A percentile compares a stretch with the other conserved stretches of the same genome.
These are phyloP conservation scores for Stigmatopora argus DNA, from an alignment of 2,113 vertebrate genomes.

Conservation along the genomic window DNA sequence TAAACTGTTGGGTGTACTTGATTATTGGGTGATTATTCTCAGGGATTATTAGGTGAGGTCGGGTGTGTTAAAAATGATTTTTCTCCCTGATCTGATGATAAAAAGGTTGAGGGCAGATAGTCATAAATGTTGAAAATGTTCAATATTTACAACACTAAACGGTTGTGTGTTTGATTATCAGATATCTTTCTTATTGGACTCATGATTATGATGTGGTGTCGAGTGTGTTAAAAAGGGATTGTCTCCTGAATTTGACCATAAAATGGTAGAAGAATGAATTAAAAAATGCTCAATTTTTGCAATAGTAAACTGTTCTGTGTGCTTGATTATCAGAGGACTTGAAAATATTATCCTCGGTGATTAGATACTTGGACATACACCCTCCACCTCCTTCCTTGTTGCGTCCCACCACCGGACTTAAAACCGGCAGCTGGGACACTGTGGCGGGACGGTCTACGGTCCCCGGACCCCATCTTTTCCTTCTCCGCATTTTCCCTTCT, in stretches of 20 bases:
- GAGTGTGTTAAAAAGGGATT: too few relatives aligned
- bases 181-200: too few relatives aligned
- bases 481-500: background rate
- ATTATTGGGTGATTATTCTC: background rate
- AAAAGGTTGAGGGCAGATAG: background rate
- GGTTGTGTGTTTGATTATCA: background rate
- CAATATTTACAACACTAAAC: background rate
- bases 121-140: background rate
- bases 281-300: too few relatives aligned
- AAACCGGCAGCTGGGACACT: slow-evolving; percentile 51
- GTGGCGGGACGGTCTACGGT: slow-evolving; percentile 53
- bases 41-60: background rate
- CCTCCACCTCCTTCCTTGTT: too few relatives aligned
- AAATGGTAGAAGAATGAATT: too few relatives aligned
- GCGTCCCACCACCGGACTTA: slow-evolving; percentile 32
- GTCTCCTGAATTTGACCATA: too few relatives aligned
- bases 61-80: background rate
- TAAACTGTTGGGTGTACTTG: too few relatives aligned
- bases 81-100: background rate
- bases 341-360: too few relatives aligned
- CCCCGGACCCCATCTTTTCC: background rate
- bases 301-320: too few relatives aligned
- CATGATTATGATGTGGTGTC: too few relatives aligned
- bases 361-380: too few relatives aligned
- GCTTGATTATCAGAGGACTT: too few relatives aligned